Base-by-base conservation (phyloP, 1,140 invertebrate genomes). In the Drosophila quadrilineata region DNA sequence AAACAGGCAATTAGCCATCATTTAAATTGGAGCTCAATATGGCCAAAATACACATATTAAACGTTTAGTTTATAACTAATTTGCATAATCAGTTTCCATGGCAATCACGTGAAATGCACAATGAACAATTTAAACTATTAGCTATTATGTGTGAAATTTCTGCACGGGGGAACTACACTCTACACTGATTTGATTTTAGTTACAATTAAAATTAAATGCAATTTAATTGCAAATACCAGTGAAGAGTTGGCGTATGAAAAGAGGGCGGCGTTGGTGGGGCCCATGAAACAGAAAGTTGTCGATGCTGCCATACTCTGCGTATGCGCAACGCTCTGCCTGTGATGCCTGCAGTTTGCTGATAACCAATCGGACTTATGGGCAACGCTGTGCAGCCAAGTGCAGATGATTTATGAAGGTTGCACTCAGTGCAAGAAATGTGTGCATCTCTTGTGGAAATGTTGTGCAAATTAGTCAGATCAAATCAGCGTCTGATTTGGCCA, bases 91-190 rank as follows among this genome's bases (percentile, higher is more conserved):
- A 12, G 48, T 59, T 45, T 56, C 43, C 70, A 79, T 74, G 63
- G 46, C 75, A 74, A 79, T 77, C 43, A n/a, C n/a, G n/a, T n/a
- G 66, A 74, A 56, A 50, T 76, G 69, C 73, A 77, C 67, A 73
- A 57, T 77, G 69, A n/a, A n/a, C n/a, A n/a, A n/a, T n/a, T n/a
- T n/a, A n/a, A n/a, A n/a, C 69, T 65, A 76, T 76, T 76, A 38
- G 40, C 49, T 53, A 77, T 72, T 60, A 75, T 70, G 72, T 75
- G 66, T 53, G 66, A 75, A 74, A 59, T 65, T 65, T 65, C 16
- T 43, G 21, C 33, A 21, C 45, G 14, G 22, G 6, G 54, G 3
- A 3, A 6, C 10, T 5, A 28, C 6, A 5, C 6, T 38, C 9
- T 28, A 17, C 10, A 21, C 26, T 48, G 10, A 6, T 26, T 45